These are phyloP conservation scores for Eilema sororculum DNA, from an alignment of 2,888 invertebrate genomes.

Conservation along the genomic window DNA sequence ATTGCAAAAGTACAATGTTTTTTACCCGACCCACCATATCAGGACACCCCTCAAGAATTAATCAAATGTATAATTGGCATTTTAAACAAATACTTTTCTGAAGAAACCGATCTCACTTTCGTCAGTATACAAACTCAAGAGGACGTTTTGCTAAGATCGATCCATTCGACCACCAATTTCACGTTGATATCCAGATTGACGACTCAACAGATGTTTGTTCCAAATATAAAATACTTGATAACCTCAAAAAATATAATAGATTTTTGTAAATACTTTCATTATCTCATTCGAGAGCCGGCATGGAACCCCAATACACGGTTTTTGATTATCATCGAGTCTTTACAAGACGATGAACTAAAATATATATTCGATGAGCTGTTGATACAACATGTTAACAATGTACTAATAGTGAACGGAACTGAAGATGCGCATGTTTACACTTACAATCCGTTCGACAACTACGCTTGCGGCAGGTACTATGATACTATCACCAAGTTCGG, in stretches of 20 bases:
- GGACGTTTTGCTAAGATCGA: slow-evolving; percentile 28
- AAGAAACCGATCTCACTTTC: slow-evolving; percentile 36
- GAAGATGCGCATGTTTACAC: slow-evolving; percentile 58
- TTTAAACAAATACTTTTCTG: slow-evolving; percentile 32
- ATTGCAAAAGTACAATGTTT: background rate
- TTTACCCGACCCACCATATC: background rate
- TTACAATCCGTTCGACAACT: slow-evolving; percentile 69
- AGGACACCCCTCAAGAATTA: background rate
- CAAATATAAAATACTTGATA: slow-evolving; percentile 42
- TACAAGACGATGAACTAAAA: slow-evolving; percentile 37
- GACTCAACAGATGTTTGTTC: slow-evolving; percentile 12
- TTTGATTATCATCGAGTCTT: slow-evolving; percentile 52
- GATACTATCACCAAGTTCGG: slow-evolving; percentile 57
- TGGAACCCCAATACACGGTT: slow-evolving; percentile 63
- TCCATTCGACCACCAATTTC: slow-evolving; percentile 23
- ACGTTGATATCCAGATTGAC: slow-evolving; percentile 23
- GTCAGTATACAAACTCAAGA: slow-evolving; percentile 29
- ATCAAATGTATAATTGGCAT: slow-evolving; percentile 27
- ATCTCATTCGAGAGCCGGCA: slow-evolving; percentile 46
- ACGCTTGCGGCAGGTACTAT: slow-evolving; percentile 64
- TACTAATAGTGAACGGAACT: slow-evolving; percentile 58
- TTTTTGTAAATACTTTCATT: slow-evolving; percentile 42
- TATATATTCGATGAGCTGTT: slow-evolving; percentile 61
- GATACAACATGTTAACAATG: slow-evolving; percentile 53
- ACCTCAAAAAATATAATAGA: slow-evolving; percentile 24